Base-by-base conservation (phyloP, 2,113 vertebrate genomes). In the Cettia cetti region DNA sequence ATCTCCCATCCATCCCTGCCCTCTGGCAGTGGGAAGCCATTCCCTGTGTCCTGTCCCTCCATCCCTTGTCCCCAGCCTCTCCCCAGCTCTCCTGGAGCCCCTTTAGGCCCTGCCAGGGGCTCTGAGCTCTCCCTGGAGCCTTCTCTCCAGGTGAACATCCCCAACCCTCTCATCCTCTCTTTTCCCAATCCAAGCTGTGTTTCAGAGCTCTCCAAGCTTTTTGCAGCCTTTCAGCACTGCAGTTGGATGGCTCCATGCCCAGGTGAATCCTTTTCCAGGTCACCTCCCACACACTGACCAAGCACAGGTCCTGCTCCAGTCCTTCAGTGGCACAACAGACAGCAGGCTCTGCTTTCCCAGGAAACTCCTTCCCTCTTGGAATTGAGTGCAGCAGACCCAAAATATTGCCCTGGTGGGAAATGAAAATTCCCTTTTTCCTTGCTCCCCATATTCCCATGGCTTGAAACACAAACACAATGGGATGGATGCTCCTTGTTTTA, bases 211-310 rank as follows among this genome's bases (percentile, higher is more conserved):
- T 47, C 40, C 24, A 7, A 7, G 52, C 70, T 47, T 52, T 83
- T 17, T 63, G 30, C n/a, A 45, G 83, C 45, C 61, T 94, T 65
- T 53, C 45, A 4, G 9, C 21, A 0, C 37, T 24, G 49, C 74
- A 60, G 0, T 3, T 8, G 72, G 86, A 56, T 83, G 87, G 84
- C 87, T 87, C 30, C 4, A 2, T 77, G 93, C 65, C 91, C 85
- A 40, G 31, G 44, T 75, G 52, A 82, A 74, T 11, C 65, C 85
- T 85, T 92, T 72, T 49, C 93, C 77, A 70, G 77, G n/a, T 82
- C 64, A 22, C 37, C 78, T 86, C 74, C 82, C 64, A 42, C 28
- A 3, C 16, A 40, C 0, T 2, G 12, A 15, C 70, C 3, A 7
- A 70, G 63, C 28, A 45, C 63, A 19, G 72, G 15, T 72, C 40